These are phyloP conservation scores for Mesoligia furuncula DNA, from an alignment of 2,888 invertebrate genomes.

Conservation along the genomic window DNA sequence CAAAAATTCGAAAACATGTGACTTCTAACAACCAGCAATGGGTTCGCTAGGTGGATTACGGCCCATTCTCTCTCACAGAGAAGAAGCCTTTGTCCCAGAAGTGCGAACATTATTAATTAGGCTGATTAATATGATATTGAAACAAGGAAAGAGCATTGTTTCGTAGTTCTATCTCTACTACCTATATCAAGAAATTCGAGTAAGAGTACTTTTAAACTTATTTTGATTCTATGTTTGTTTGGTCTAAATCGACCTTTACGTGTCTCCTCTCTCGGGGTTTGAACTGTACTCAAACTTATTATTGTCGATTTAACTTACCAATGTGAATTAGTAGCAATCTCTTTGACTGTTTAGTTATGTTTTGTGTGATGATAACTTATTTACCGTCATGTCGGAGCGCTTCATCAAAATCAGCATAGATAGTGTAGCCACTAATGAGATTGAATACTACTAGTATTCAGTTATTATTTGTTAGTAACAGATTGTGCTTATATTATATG, in stretches of 20 bases:
- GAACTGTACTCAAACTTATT: slow-evolving; percentile 37
- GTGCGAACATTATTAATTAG: not conserved
- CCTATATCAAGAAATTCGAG: not conserved
- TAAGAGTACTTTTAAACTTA: not conserved
- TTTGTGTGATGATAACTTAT: too few relatives aligned
- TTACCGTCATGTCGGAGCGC: not conserved
- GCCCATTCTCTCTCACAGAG: not conserved
- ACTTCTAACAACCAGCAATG: not conserved
- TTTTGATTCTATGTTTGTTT: not conserved
- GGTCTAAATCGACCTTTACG: not conserved
- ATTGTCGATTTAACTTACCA: slow-evolving; percentile 24
- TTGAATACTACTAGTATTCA: too few relatives aligned
- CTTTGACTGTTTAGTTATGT: slow-evolving; percentile 31
- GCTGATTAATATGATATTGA: not conserved
- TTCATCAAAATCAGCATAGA: slow-evolving; percentile 4
- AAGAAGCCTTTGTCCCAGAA: not conserved
- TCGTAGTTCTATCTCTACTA: too few relatives aligned
- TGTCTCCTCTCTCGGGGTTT: slow-evolving; percentile 14
- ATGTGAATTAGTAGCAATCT: slow-evolving; percentile 16
- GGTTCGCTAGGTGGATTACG: not conserved
- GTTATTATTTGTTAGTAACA: too few relatives aligned
- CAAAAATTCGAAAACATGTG: not conserved
- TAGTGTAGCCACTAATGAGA: not conserved
- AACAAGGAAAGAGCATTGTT: not conserved
- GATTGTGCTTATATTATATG: too few relatives aligned